These are phyloP conservation scores for Engraulis encrasicolus DNA, from an alignment of 2,113 vertebrate genomes.

Conservation along the genomic window DNA sequence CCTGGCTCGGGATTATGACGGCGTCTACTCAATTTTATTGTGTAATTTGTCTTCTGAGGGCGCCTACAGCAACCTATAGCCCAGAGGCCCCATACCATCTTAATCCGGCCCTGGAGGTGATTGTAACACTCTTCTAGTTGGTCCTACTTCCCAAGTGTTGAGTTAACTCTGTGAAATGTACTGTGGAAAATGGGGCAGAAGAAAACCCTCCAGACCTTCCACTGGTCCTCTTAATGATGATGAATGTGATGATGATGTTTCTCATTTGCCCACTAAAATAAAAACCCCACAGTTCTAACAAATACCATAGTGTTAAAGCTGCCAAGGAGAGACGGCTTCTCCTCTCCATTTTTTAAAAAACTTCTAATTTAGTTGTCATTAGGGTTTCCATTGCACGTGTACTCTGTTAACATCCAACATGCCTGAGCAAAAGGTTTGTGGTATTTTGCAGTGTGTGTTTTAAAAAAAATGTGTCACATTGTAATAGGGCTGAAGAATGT, in stretches of 20 bases:
- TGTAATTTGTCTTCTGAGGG: no score
- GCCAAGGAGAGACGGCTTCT: not conserved
- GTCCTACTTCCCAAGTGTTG: no score
- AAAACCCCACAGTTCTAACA: not conserved
- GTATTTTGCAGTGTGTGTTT: not conserved
- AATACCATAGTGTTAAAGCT: not conserved
- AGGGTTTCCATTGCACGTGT: not conserved
- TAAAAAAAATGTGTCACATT: constrained; percentile 4
- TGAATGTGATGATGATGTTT: not conserved
- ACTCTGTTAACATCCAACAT: not conserved
- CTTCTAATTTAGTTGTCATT: not conserved
- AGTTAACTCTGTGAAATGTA: no score
- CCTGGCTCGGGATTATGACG: no score
- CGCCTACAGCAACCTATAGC: no score
- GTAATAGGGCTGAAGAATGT: not conserved
- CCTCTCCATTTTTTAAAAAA: not conserved
- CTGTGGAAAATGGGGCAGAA: not conserved
- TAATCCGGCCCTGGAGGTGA: no score
- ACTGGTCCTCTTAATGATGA: not conserved
- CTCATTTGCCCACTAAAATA: not conserved
- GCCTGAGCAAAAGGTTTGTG: not conserved
- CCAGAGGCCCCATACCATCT: no score
- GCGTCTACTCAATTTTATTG: no score
- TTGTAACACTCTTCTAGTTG: no score
- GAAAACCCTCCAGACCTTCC: not conserved